These are phyloP conservation scores for Phymastichus coffea DNA, from an alignment of 1,140 invertebrate genomes.

Conservation along the genomic window DNA sequence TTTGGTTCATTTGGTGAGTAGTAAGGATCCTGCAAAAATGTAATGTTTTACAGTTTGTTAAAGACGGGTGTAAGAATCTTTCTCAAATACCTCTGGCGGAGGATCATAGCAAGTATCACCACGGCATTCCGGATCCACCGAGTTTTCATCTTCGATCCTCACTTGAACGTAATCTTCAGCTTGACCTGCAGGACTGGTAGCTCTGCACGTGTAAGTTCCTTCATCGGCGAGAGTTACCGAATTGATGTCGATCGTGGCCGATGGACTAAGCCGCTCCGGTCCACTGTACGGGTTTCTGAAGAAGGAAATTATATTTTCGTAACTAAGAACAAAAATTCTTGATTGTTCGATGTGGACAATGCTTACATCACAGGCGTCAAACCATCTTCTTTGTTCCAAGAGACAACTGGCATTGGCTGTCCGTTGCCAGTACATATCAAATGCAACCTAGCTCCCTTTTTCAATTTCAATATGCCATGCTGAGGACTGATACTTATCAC, in stretches of 20 bases:
- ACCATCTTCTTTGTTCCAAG: conserved; percentile 62
- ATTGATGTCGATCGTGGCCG: conserved; percentile 62
- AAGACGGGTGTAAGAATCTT: no score
- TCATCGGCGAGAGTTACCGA: conserved; percentile 62
- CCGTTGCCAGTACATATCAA: conserved; percentile 77
- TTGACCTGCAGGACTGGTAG: conserved; percentile 64
- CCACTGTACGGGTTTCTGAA: conserved; percentile 37
- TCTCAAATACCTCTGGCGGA: not conserved
- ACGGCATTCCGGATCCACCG: conserved; percentile 43
- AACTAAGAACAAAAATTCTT: no score
- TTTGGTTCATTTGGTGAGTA: no score
- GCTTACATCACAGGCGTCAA: conserved; percentile 5
- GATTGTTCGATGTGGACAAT: no score
- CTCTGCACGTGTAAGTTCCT: conserved; percentile 71
- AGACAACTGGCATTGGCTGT: conserved; percentile 72
- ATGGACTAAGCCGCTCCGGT: conserved; percentile 43
- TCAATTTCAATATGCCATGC: conserved; percentile 48
- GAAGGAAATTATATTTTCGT: not conserved
- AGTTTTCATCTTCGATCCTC: conserved; percentile 55
- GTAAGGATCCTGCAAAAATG: conserved; percentile 28
- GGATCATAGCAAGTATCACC: conserved; percentile 50
- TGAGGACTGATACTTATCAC: conserved; percentile 63
- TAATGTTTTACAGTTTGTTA: no score
- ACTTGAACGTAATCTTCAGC: conserved; percentile 66
- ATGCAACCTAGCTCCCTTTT: conserved; percentile 64